phyloP scores from a whole-genome alignment of 2,888 invertebrate genomes.

The Plebejus anna region DNA sequence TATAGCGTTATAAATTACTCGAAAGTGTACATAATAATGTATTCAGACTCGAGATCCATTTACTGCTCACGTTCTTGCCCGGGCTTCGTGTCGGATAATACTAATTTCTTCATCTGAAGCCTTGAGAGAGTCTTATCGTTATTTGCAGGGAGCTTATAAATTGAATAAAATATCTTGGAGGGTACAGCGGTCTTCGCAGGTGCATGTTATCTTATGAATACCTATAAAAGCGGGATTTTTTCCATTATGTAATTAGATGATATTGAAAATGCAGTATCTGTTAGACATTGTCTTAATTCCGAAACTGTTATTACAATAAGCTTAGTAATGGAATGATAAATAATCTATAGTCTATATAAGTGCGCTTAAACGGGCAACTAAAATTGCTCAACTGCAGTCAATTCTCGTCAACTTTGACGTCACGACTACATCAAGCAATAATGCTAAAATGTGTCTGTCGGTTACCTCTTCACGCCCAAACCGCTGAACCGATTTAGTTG shows the following conservation, averaged over 20 bases:
- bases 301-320: no score
- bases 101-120: conserved; percentile 18
- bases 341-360: no score
- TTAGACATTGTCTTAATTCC: no score
- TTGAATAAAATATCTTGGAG: conserved; percentile 18
- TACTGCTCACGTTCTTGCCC: conserved; percentile 14
- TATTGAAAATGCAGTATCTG: background rate
- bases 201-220: background rate
- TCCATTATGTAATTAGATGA: background rate
- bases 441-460: no score
- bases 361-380: no score
- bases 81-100: conserved; percentile 22
- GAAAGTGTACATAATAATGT: conserved; percentile 28
- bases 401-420: no score
- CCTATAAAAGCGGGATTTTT: background rate
- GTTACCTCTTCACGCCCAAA: no score
- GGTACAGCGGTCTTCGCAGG: conserved; percentile 7
- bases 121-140: conserved; percentile 14
- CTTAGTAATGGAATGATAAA: no score
- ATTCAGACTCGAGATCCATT: conserved; percentile 24
- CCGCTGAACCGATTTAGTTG: no score
- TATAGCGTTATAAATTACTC: conserved; percentile 24
- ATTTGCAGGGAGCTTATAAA: conserved; percentile 5
- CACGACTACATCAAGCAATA: no score
- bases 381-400: no score